These are phyloP conservation scores for Sipha maydis DNA, from an alignment of 2,888 invertebrate species.

Conservation along the genomic window DNA sequence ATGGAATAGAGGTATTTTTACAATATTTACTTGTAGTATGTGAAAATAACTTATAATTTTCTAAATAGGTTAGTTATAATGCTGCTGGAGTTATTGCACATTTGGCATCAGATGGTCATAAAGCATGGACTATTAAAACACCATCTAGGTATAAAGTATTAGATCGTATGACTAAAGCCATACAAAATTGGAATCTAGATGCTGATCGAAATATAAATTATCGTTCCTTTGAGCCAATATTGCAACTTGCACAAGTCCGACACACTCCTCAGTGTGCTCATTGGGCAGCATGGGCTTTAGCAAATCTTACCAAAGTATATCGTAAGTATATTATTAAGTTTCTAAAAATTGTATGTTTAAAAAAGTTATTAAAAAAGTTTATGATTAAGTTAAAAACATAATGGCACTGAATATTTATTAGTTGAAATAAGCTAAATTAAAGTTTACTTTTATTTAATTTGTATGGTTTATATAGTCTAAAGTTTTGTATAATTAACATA, in stretches of 20 bases:
- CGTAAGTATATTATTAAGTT: constrained; percentile 73
- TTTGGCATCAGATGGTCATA: constrained; percentile 90
- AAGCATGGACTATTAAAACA: constrained; percentile 80
- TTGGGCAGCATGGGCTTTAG: constrained; percentile 98
- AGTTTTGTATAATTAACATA: not conserved
- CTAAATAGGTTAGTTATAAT: constrained; percentile 84
- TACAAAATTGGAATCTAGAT: constrained; percentile 87
- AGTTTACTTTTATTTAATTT: no score
- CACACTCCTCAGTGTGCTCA: constrained; percentile 93
- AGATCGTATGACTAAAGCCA: constrained; percentile 80
- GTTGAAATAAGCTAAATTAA: no score
- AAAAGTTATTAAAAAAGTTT: no score
- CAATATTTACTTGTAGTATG: not conserved
- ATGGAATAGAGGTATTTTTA: constrained; percentile 87
- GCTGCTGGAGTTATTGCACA: constrained; percentile 96
- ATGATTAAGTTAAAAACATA: no score
- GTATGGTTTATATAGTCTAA: no score
- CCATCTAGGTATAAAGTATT: constrained; percentile 81
- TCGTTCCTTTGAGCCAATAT: constrained; percentile 93
- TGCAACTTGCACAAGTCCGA: constrained; percentile 82
- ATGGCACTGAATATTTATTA: not conserved
- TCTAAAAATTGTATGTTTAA: not conserved
- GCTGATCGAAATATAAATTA: constrained; percentile 96
- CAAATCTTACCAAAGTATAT: constrained; percentile 92
- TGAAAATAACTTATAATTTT: constrained; percentile 3